Percentiles rank a stretch among this genome's conserved stretches.
These are phyloP conservation scores for Lucilia cuprina DNA, from an alignment of 1,140 invertebrate genomes.

Conservation along the genomic window DNA sequence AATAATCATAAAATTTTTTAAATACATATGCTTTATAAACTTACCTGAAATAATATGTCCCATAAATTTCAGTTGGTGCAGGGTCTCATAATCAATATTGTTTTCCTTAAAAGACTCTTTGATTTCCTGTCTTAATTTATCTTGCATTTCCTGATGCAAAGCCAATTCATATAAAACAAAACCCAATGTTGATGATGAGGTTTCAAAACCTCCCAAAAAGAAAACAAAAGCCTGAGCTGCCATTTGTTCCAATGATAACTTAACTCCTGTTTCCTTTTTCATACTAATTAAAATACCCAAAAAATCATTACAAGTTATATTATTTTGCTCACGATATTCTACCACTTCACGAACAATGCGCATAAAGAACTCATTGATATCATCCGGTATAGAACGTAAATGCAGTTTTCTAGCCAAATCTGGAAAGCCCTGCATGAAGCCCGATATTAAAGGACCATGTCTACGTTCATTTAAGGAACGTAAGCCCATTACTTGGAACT, in stretches of 20 bases:
- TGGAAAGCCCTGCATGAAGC: slow-evolving; percentile 46
- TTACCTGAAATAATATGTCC: slow-evolving; percentile 64
- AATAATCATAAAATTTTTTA: background rate
- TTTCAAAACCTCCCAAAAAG: slow-evolving; percentile 70
- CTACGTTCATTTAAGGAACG: slow-evolving; percentile 45
- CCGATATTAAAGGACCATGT: slow-evolving; percentile 38
- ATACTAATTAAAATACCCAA: slow-evolving; percentile 60
- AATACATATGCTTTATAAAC: background rate
- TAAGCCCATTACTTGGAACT: slow-evolving; percentile 62
- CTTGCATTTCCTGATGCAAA: slow-evolving; percentile 62
- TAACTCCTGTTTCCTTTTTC: slow-evolving; percentile 42
- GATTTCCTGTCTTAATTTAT: slow-evolving; percentile 64
- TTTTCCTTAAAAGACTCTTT: slow-evolving; percentile 62
- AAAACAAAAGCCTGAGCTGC: slow-evolving; percentile 69
- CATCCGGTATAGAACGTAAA: slow-evolving; percentile 48
- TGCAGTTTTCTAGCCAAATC: slow-evolving; percentile 43
- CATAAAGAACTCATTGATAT: slow-evolving; percentile 60
- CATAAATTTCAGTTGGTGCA: slow-evolving; percentile 68
- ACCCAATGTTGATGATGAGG: slow-evolving; percentile 62
- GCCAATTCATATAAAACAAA: slow-evolving; percentile 65
- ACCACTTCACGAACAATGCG: slow-evolving; percentile 56
- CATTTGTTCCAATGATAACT: slow-evolving; percentile 47
- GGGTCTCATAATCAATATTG: slow-evolving; percentile 66
- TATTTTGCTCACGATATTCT: slow-evolving; percentile 59
- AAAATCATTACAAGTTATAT: slow-evolving; percentile 60